Base-by-base conservation (phyloP, 2,113 vertebrate genomes). In the Carlito syrichta region DNA sequence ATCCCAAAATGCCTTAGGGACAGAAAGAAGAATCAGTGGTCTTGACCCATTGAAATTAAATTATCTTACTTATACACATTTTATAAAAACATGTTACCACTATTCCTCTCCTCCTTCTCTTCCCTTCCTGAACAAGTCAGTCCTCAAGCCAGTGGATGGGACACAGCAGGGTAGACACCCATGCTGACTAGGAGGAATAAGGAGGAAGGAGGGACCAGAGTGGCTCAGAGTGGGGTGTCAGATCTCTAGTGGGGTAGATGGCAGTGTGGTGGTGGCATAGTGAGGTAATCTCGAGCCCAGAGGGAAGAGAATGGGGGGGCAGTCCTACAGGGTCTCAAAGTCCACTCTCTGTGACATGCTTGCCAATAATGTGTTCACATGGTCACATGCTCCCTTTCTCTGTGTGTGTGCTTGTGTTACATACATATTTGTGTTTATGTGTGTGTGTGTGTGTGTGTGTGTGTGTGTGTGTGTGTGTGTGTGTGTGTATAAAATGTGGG, bases 41-140 rank as follows among this genome's bases (percentile, higher is more conserved):
- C 13, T 92, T 68, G n/a, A 71, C 54, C 27, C 74, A 48, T 19
- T 43, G 43, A 63, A 91, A 62, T 77, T 69, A 62, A 68, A 54
- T 69, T 20, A 68, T 35, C 25, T 85, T 89, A 79, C 58, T 89
- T 82, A 48, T 22, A 83, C 16, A 68, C 11, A 13, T 76, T 94
- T 95, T 73, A 86, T 6, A 60, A 73, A 97, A 76, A 84, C 22
- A 77, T 20, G 43, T 68, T 58, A 38, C 32, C 52, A 91, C 20
- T 45, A 22, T n/a, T 58, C 23, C 38, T 94, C 58, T 58, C 13
- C 30, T 1, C 71, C 60, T 91, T 54, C 38, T 68, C 20, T 62
- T 50, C 73, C 66, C 50, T 76, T 58, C 13, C 48, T 83, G 22
- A 93, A 71, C 11, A 87, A 52, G 43, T 87, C 38, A 63, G 20